Percentiles rank a stretch among this genome's conserved stretches.
Conservation (phyloP, 2,113 vertebrate genomes). For the Garra rufa region DNA sequence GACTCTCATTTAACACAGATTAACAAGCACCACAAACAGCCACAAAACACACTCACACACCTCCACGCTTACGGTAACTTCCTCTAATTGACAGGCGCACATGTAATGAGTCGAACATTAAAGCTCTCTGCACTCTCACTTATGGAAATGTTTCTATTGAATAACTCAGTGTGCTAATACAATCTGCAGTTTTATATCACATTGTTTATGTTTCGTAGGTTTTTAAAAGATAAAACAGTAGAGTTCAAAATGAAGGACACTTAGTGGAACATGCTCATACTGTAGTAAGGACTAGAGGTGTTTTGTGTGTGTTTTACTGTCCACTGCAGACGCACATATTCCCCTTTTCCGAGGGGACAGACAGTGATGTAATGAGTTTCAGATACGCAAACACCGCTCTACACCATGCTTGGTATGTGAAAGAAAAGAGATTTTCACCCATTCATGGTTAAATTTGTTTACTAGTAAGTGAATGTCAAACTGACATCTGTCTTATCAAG, state of each 20-base stretch:
- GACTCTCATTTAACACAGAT: conserved; percentile 49
- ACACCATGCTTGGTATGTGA: not conserved
- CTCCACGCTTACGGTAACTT: not conserved
- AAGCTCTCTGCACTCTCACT: not conserved
- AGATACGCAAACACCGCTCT: not conserved
- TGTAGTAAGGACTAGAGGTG: not conserved
- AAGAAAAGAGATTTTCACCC: not conserved
- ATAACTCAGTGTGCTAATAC: not conserved
- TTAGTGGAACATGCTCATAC: not conserved
- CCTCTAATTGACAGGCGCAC: not conserved
- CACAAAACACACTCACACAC: not conserved
- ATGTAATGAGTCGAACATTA: not conserved
- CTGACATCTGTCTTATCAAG: not conserved
- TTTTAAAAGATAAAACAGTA: not conserved
- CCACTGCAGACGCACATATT: not conserved
- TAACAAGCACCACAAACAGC: conserved; percentile 48
- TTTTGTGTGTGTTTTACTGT: not conserved
- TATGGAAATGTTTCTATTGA: not conserved
- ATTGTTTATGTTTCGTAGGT: not conserved
- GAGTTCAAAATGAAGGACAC: not conserved
- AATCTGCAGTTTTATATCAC: not conserved
- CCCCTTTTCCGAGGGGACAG: not conserved
- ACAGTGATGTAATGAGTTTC: conserved; percentile 39
- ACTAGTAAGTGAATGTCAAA: not conserved
- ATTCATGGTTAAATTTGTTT: not conserved